Evolutionary conservation across 2,888 invertebrate genomes (phyloP), one percentile per base, ranked within the genome.

Genomic region (Pegoplata infirma): DNA sequence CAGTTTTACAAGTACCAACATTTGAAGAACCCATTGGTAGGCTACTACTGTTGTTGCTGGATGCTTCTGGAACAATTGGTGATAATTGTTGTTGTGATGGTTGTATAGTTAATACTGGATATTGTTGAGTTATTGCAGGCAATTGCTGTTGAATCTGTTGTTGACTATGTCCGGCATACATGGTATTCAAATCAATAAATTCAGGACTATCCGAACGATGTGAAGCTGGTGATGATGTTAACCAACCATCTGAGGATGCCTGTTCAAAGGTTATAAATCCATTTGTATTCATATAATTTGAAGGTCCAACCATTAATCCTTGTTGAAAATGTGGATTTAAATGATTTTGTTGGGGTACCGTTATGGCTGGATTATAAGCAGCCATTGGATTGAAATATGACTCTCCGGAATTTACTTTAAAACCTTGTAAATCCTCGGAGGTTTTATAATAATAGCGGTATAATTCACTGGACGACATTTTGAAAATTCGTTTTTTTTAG

Each of bases 171-270:
- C 58, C 69, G 12, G 47, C 64, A 80, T 88, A 88, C 53, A 89
- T 88, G 14, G 84, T 84, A 80, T 87, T 89, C 28, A 89, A 81
- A 81, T 90, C 89, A 55, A 89, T 86, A 76, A 88, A 89, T 77
- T 90, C 89, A 25, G 89, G 89, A 83, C 89, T 90, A 36, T 89
- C 88, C 8, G 89, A 89, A 1, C 89, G 88, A 82, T 89, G 89
- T 58, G 90, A 90, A 8, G 87, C 87, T 23, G 90, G 89, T 44
- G 89, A 90, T 0, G 90, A 89, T 6, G 89, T 88, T 77, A 89
- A 86, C 90, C 89, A 89, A 63, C 90, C 90, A 83, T 89, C 90
- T 3, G 89, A 89, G 25, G 88, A 89, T 58, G 89, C 86, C 72
- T 89, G 89, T 81, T 88, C 88, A 49, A 88, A 88, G n/a, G 84